A percentile compares a stretch with the other conserved stretches of the same genome.
Conservation (phyloP, 2,888 invertebrate genomes). For the Drosophila niveifrons region DNA sequence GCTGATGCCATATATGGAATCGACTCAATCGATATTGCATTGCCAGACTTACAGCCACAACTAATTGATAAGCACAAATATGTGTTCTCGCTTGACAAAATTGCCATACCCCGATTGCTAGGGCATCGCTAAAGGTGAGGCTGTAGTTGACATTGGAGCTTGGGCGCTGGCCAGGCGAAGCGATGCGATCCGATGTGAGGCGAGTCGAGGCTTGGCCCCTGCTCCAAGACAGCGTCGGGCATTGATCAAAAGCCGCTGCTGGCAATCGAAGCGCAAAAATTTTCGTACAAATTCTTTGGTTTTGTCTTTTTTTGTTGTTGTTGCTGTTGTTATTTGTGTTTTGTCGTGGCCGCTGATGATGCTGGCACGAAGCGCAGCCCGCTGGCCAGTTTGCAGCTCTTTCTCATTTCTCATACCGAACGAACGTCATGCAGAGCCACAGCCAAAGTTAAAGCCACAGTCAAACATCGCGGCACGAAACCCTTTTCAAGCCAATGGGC, state of each 20-base stretch:
- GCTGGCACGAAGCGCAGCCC: constrained; percentile 50
- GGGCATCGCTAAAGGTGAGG: constrained; percentile 54
- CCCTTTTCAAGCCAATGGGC: constrained; percentile 72
- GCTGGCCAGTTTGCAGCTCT: constrained; percentile 59
- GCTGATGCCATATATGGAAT: neutral
- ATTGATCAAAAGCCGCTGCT: constrained; percentile 73
- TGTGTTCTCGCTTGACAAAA: neutral
- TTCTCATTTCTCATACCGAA: constrained; percentile 68
- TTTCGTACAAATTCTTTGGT: constrained; percentile 79
- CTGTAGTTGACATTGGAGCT: constrained; percentile 74
- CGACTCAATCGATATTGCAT: neutral
- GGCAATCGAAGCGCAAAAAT: constrained; percentile 80
- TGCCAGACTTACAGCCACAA: neutral
- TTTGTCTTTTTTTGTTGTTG: constrained; percentile 32
- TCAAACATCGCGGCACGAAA: constrained; percentile 45
- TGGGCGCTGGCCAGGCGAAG: constrained; percentile 17
- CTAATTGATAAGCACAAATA: neutral
- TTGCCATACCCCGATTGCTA: neutral
- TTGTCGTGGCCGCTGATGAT: constrained; percentile 38
- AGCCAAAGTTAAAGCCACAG: no score
- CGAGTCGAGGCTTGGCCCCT: constrained; percentile 4
- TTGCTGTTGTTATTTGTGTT: no score
- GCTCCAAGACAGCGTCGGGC: constrained; percentile 46
- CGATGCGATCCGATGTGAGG: neutral
- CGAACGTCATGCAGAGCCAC: constrained; percentile 33